These are phyloP conservation scores for Plagodis dolabraria DNA, from an alignment of 2,888 invertebrate genomes.

Conservation along the genomic window DNA sequence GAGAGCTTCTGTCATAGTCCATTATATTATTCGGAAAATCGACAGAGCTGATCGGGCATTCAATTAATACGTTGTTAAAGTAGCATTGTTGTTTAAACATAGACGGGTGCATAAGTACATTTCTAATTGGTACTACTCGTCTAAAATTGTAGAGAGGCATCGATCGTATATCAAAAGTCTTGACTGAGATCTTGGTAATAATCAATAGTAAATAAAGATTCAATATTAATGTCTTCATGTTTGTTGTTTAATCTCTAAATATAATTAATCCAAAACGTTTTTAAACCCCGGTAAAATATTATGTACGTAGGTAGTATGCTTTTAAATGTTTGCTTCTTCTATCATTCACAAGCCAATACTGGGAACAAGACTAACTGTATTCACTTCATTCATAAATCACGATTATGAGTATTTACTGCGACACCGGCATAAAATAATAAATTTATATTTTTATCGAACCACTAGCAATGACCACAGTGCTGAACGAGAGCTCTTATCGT, in stretches of 20 bases:
- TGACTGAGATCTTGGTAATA: slow-evolving; percentile 2
- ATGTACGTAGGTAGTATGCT: too few species aligned
- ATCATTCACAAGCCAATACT: too few species aligned
- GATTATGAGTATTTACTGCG: too few species aligned
- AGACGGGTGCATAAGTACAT: slow-evolving; percentile 1
- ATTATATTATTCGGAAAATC: not conserved
- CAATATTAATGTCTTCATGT: slow-evolving; percentile 6
- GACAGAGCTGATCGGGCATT: slow-evolving; percentile 1
- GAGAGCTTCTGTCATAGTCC: not conserved
- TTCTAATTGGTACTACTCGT: slow-evolving; percentile 7
- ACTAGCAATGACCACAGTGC: slow-evolving; percentile 23
- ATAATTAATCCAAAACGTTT: not conserved
- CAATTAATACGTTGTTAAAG: slow-evolving; percentile 3
- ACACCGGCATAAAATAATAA: not conserved
- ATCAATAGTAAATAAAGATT: slow-evolving; percentile 4
- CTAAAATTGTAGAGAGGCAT: slow-evolving; percentile 6
- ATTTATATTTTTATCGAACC: slow-evolving; percentile 2
- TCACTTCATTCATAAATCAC: too few species aligned
- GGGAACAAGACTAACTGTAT: too few species aligned
- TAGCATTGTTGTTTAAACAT: slow-evolving; percentile 4
- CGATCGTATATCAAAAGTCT: slow-evolving; percentile 3
- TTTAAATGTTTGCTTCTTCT: too few species aligned
- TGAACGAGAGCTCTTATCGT: slow-evolving; percentile 36
- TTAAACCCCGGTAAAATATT: not conserved
- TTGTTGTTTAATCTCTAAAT: not conserved